Evolutionary conservation across 2,113 vertebrate genomes (phyloP).

Genomic region (Herpetotheres cachinnans): DNA sequence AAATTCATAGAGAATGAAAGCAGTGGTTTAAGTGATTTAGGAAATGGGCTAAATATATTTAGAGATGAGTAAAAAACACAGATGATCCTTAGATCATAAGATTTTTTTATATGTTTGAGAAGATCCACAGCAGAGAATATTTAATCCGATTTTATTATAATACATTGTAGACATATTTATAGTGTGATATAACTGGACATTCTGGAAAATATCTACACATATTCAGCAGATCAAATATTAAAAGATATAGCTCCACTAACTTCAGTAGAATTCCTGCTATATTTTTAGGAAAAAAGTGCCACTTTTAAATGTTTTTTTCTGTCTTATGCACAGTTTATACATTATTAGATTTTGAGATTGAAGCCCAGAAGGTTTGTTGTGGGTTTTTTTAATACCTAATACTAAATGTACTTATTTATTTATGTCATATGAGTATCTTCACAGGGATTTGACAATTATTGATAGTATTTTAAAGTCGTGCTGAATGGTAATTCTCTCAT

Average conservation of each 20-base stretch:
- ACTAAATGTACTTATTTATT: not conserved
- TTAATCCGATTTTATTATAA: not conserved
- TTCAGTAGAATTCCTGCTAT: not conserved
- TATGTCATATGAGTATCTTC: not conserved
- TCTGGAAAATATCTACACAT: not conserved
- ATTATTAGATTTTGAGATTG: not conserved
- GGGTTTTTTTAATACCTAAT: not conserved
- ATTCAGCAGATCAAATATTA: not conserved
- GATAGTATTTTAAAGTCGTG: not conserved
- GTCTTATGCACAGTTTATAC: not conserved
- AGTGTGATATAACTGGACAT: not conserved
- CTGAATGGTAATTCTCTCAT: not conserved
- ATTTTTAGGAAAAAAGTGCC: rapidly evolving
- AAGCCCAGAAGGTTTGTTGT: not conserved
- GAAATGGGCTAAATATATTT: not conserved
- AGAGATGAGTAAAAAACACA: not conserved
- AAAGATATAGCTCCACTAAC: not conserved
- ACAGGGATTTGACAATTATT: not conserved
- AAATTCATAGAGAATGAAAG: not conserved
- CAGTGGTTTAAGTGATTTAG: not conserved
- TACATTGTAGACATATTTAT: not conserved
- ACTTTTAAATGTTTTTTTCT: not conserved
- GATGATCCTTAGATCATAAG: not conserved
- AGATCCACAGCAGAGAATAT: not conserved
- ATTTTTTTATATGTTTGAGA: not conserved